phyloP scores from a whole-genome alignment of 2,113 vertebrate genomes.

The Periophthalmus modestus region DNA sequence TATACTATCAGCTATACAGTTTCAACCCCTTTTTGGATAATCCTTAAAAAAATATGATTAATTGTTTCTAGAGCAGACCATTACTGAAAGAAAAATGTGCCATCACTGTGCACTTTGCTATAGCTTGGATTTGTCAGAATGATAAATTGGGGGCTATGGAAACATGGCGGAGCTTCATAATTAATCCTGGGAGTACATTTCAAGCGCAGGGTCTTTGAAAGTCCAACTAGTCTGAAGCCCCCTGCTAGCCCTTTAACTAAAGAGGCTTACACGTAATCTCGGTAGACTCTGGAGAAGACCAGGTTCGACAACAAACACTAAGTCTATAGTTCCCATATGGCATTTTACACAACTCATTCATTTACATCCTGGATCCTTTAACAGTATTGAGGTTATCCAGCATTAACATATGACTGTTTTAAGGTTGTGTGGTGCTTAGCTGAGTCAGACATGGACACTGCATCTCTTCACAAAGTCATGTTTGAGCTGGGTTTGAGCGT shows the following conservation, averaged over 20 bases:
- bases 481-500: constrained; percentile 41
- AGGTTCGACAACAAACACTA: constrained; percentile 58
- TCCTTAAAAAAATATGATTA: not conserved
- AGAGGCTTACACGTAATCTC: constrained; percentile 75
- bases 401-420: constrained; percentile 24
- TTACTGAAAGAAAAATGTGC: not conserved
- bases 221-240: constrained; percentile 41
- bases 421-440: constrained; percentile 37
- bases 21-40: not conserved
- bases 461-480: constrained; percentile 55
- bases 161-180: constrained; percentile 32
- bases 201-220: constrained; percentile 30
- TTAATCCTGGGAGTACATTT: constrained; percentile 52
- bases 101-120: not conserved
- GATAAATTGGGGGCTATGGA: constrained; percentile 33
- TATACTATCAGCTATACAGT: not conserved
- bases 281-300: constrained; percentile 63
- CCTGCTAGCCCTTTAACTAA: constrained; percentile 61
- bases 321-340: constrained; percentile 66
- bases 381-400: not conserved
- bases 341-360: constrained; percentile 50
- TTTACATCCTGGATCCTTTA: constrained; percentile 25
- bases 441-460: constrained; percentile 32
- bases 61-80: not conserved
- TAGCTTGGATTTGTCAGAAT: not conserved